Evolutionary conservation across 2,888 invertebrate species (phyloP).

Genomic region (Cyclophora punctaria): DNA sequence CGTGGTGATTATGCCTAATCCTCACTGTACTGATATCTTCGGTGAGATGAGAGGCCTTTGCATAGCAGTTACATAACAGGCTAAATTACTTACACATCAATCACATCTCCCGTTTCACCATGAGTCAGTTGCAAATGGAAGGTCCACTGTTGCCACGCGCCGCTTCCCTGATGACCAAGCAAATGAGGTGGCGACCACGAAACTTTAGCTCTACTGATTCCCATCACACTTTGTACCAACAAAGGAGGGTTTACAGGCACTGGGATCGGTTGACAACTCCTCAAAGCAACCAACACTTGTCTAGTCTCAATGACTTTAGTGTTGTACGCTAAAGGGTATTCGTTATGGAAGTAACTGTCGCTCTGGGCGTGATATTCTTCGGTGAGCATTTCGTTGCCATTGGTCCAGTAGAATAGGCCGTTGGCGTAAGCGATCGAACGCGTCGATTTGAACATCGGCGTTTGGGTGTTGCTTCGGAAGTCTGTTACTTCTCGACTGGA

Average conservation of each 20-base stretch:
- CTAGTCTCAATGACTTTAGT: slow-evolving; percentile 49
- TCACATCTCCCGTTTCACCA: slow-evolving; percentile 41
- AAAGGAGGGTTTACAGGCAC: slow-evolving; percentile 86
- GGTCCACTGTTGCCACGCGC: slow-evolving; percentile 83
- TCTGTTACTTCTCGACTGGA: slow-evolving; percentile 80
- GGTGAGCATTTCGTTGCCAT: slow-evolving; percentile 82
- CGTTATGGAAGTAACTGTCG: slow-evolving; percentile 85
- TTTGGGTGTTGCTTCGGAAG: slow-evolving; percentile 83
- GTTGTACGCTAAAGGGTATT: slow-evolving; percentile 75
- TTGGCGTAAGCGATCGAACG: slow-evolving; percentile 84
- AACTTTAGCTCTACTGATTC: slow-evolving; percentile 82
- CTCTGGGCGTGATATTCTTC: slow-evolving; percentile 84
- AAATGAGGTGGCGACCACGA: slow-evolving; percentile 88
- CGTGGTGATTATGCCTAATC: too few relatives aligned
- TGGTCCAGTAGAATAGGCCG: slow-evolving; percentile 90
- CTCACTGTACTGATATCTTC: too few relatives aligned
- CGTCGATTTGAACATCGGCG: slow-evolving; percentile 83
- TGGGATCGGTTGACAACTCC: slow-evolving; percentile 85
- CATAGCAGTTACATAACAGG: too few relatives aligned
- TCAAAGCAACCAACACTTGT: slow-evolving; percentile 73
- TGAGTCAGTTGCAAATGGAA: slow-evolving; percentile 84
- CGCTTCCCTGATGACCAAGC: slow-evolving; percentile 81
- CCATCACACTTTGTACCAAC: slow-evolving; percentile 87
- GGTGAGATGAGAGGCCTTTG: too few relatives aligned
- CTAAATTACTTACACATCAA: slow-evolving; percentile 46